Conservation (phyloP, 2,888 invertebrate genomes). For the Quadriops clusia region DNA sequence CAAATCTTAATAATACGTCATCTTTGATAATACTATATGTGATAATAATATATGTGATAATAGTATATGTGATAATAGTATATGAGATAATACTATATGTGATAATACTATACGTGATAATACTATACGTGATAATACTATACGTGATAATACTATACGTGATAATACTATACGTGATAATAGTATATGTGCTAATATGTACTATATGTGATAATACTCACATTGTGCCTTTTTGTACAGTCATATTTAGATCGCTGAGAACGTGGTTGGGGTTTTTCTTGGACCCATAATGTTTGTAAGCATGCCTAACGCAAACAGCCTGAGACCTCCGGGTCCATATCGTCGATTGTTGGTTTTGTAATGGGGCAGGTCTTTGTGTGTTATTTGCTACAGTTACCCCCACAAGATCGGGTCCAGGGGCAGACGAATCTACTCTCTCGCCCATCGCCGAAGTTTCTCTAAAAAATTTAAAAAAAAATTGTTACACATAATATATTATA, state of each 20-base stretch:
- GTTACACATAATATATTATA: too few relatives aligned
- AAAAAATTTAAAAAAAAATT: constrained; percentile 23
- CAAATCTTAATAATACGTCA: too few relatives aligned
- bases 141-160: too few relatives aligned
- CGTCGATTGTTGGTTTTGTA: constrained; percentile 37
- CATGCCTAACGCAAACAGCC: constrained; percentile 77
- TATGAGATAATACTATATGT: too few relatives aligned
- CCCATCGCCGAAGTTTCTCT: constrained; percentile 37
- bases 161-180: too few relatives aligned
- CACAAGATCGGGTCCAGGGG: constrained; percentile 34
- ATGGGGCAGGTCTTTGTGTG: constrained; percentile 30
- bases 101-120: too few relatives aligned
- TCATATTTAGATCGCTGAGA: constrained; percentile 81
- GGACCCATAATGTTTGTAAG: constrained; percentile 82
- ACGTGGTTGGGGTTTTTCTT: constrained; percentile 80
- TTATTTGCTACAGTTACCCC: constrained; percentile 32
- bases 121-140: too few relatives aligned
- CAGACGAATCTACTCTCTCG: constrained; percentile 25
- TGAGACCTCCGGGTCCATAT: constrained; percentile 65
- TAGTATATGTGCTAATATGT: too few relatives aligned
- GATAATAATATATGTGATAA: too few relatives aligned
- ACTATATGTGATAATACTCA: too few relatives aligned
- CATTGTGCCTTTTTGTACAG: constrained; percentile 90
- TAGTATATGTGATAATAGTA: too few relatives aligned
- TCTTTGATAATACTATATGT: too few relatives aligned